Conservation (phyloP, 2,113 vertebrate genomes). For the Astatotilapia flaviijosephi region DNA sequence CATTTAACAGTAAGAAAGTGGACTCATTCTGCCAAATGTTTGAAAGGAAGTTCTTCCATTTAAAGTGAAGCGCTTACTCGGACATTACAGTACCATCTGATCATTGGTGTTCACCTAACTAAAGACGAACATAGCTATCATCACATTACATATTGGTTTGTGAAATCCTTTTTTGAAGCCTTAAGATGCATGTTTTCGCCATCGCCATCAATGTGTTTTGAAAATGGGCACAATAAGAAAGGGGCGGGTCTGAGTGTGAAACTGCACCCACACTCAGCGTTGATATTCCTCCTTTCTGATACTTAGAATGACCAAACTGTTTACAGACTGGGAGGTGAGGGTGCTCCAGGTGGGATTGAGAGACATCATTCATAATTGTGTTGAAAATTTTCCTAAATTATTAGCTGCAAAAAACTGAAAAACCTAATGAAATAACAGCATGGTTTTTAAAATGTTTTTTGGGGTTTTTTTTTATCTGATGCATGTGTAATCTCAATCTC, state of each 20-base stretch:
- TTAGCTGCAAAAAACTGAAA: neutral
- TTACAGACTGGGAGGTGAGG: neutral
- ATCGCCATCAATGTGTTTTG: neutral
- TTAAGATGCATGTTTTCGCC: neutral
- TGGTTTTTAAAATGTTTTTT: fast-evolving
- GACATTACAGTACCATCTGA: neutral
- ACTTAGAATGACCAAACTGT: neutral
- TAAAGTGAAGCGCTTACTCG: neutral
- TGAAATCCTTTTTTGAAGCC: neutral
- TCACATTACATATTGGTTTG: neutral
- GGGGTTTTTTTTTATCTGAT: fast-evolving
- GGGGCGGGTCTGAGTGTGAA: neutral
- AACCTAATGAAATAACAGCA: neutral
- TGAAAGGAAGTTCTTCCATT: neutral
- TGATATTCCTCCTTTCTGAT: neutral
- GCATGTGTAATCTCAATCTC: neutral
- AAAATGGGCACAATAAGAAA: neutral
- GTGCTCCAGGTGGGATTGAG: neutral
- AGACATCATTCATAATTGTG: neutral
- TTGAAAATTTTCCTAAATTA: neutral
- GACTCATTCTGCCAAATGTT: neutral
- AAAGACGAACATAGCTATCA: neutral
- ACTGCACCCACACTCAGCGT: neutral
- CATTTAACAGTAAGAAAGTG: neutral
- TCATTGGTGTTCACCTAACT: fast-evolving